Evolutionary conservation across 2,888 invertebrate genomes (phyloP).

Genomic region (Acleris sparsana): DNA sequence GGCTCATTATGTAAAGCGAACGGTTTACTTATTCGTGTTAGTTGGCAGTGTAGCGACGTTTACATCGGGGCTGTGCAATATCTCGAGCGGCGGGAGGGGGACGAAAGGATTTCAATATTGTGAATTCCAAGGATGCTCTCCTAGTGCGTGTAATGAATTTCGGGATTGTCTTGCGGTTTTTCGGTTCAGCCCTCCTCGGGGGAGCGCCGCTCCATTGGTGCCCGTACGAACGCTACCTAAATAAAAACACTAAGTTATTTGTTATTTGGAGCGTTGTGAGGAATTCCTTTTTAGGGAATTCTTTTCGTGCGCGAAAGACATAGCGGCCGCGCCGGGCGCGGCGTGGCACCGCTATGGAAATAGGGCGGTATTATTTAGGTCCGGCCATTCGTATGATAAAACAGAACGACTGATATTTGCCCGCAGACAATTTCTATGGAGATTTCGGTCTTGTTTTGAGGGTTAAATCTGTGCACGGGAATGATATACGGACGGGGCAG

Average conservation of each 20-base stretch:
- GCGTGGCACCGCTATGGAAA: conserved; percentile 71
- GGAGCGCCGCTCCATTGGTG: conserved; percentile 60
- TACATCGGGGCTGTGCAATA: conserved; percentile 60
- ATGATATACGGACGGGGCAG: conserved; percentile 69
- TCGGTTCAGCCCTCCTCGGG: conserved; percentile 65
- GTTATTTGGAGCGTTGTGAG: conserved; percentile 43
- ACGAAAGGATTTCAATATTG: conserved; percentile 77
- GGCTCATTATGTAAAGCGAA: conserved; percentile 53
- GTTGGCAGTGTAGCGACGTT: conserved; percentile 57
- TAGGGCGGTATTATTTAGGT: conserved; percentile 76
- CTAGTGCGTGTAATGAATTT: conserved; percentile 80
- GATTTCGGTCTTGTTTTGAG: conserved; percentile 78
- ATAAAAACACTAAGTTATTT: conserved; percentile 45
- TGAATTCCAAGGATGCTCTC: conserved; percentile 79
- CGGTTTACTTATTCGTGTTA: conserved; percentile 70
- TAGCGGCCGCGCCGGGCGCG: conserved; percentile 57
- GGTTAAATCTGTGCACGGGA: conserved; percentile 73
- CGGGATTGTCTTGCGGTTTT: conserved; percentile 80
- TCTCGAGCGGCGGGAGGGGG: conserved; percentile 50
- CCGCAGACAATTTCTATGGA: conserved; percentile 80
- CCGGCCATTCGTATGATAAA: conserved; percentile 81
- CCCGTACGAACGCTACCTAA: conserved; percentile 45
- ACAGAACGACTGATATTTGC: conserved; percentile 76
- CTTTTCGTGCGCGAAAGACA: conserved; percentile 56
- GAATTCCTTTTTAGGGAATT: conserved; percentile 50